phyloP scores from a whole-genome alignment of 2,888 invertebrate species.

The Platynereis dumerilii region DNA sequence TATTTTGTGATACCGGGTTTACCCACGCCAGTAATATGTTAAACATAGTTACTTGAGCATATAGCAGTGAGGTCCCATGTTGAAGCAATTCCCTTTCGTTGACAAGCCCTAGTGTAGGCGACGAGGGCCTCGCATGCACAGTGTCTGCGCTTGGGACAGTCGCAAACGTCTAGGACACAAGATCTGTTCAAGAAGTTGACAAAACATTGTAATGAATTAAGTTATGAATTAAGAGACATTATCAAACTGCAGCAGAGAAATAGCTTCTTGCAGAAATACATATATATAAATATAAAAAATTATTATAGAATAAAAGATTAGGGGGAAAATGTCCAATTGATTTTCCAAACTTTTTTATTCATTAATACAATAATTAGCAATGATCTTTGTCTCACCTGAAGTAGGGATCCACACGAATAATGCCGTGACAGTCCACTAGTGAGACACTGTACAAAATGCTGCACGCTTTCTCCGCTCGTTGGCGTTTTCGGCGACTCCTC shows the following conservation, averaged over 20 bases:
- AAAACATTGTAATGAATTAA: conserved; percentile 1
- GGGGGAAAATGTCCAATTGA: too few relatives aligned
- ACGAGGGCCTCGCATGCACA: conserved; percentile 91
- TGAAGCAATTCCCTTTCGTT: conserved; percentile 73
- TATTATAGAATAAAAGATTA: too few relatives aligned
- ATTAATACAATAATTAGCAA: too few relatives aligned
- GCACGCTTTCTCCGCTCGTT: conserved; percentile 63
- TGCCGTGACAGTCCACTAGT: conserved; percentile 80
- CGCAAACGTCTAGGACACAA: conserved; percentile 86
- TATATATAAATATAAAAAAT: too few relatives aligned
- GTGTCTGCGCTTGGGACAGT: conserved; percentile 75
- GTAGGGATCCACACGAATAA: conserved; percentile 82
- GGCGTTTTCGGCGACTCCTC: conserved; percentile 23
- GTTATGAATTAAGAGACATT: too few relatives aligned
- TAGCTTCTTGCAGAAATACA: too few relatives aligned
- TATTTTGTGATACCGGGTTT: too few relatives aligned
- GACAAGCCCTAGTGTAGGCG: conserved; percentile 88
- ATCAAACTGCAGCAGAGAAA: too few relatives aligned
- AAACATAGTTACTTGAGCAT: conserved; percentile 40
- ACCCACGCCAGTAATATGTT: too few relatives aligned
- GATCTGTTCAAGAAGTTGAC: too few relatives aligned
- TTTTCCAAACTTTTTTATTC: too few relatives aligned
- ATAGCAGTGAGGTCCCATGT: conserved; percentile 32
- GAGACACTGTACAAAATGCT: conserved; percentile 67
- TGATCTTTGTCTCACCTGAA: conserved; percentile 70